Conservation (phyloP, 2,888 invertebrate species). For the Panzeria rudis region DNA sequence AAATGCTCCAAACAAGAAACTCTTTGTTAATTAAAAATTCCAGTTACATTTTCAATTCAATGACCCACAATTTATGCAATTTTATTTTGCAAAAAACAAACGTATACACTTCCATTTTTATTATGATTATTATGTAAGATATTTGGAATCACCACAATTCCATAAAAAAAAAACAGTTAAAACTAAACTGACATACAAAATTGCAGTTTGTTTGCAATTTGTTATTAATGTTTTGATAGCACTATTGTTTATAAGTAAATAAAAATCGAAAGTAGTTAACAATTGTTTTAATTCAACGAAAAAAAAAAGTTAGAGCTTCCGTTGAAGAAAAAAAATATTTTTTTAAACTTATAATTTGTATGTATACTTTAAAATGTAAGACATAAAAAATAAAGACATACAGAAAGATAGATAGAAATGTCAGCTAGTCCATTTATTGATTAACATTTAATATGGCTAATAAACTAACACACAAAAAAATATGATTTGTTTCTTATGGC, state of each 20-base stretch:
- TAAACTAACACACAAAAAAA: neutral
- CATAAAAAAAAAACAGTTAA: conserved; percentile 38
- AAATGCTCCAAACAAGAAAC: neutral
- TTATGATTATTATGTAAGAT: conserved; percentile 54
- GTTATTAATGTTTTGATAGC: conserved; percentile 40
- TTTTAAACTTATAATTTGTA: neutral
- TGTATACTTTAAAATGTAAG: conserved; percentile 17
- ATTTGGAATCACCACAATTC: conserved; percentile 61
- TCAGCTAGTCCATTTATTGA: conserved; percentile 34
- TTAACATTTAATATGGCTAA: conserved; percentile 19
- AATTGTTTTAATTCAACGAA: conserved; percentile 22
- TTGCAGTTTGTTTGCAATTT: conserved; percentile 62
- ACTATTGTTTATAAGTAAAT: conserved; percentile 37
- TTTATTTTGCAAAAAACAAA: conserved; percentile 49
- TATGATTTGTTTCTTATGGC: conserved; percentile 6
- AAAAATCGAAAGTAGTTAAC: conserved; percentile 63
- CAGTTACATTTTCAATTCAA: conserved; percentile 58
- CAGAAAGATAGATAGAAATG: conserved; percentile 16
- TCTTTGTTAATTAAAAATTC: conserved; percentile 54
- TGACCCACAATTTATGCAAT: conserved; percentile 64
- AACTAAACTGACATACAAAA: conserved; percentile 41
- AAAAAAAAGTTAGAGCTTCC: conserved; percentile 39
- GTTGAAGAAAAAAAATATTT: conserved; percentile 11
- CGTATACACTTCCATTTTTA: conserved; percentile 25
- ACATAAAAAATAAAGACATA: neutral